Evolutionary conservation across 2,888 invertebrate species (phyloP), one percentile per base, ranked within the genome.

Genomic region (Clanis bilineata): DNA sequence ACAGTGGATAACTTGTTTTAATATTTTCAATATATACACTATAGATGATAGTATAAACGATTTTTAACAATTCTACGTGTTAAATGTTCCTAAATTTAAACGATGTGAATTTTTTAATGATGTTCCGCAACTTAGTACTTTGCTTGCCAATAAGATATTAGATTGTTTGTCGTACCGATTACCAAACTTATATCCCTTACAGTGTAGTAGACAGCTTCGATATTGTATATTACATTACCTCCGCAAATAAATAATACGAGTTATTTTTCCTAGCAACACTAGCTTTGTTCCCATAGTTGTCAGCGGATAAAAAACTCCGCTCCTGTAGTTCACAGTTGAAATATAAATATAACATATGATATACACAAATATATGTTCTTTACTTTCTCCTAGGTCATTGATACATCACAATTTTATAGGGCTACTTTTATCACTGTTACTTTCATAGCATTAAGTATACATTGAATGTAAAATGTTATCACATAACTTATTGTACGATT

Each of bases 21-120:
- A 82, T 82, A 80, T 82, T 83, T 83, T 87, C 84, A 84, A 83
- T 82, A 80, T 79, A 82, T 82, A 84, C 79, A 83, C 82, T 83
- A 84, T 89, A 90, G 83, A 74, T 83, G 84, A 87, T 86, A 89
- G 83, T 79, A 77, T 83, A 80, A 84, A 83, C 64, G 69, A 75
- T 82, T 81, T 84, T 86, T 76, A 83, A 86, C 86, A 87, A 86
- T 85, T 90, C 89, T 90, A 89, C 89, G 83, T 91, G 90, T 91
- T 90, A 84, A 89, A 91, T 90, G 91, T 91, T 91, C 91, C 91
- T 91, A 91, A 90, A 91, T 88, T 90, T 84, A 79, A 89, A 85
- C 86, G 85, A 78, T 84, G 85, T 84, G 83, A 85, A 82, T 82
- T 83, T 85, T 85, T 85, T 79, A 76, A 83, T 74, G 76, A 66